phyloP scores from a whole-genome alignment of 2,888 invertebrate genomes.

The Dendrolimus pini region DNA sequence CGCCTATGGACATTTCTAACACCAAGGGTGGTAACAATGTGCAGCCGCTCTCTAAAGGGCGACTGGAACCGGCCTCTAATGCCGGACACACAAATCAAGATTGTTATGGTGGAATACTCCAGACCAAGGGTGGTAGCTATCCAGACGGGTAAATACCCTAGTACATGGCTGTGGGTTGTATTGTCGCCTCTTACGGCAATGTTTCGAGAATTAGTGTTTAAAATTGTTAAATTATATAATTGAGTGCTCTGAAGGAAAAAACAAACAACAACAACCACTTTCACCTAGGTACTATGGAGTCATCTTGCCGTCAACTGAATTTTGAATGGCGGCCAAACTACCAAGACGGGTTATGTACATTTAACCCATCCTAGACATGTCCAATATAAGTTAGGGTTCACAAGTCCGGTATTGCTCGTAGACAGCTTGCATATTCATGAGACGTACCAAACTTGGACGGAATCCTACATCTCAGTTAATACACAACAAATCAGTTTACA shows the following conservation, averaged over 20 bases:
- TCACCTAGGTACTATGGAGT: background rate
- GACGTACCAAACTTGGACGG: slow-evolving; percentile 12
- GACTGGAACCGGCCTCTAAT: no score
- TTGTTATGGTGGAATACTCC: no score
- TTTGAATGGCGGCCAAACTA: background rate
- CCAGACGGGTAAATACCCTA: background rate
- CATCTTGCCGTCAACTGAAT: background rate
- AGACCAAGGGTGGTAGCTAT: background rate
- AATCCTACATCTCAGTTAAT: background rate
- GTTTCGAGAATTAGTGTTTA: no score
- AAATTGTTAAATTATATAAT: no score
- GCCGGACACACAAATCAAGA: no score
- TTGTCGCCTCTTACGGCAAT: background rate
- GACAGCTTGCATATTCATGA: slow-evolving; percentile 36
- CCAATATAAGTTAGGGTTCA: slow-evolving; percentile 34
- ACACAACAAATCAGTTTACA: background rate
- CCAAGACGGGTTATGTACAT: background rate
- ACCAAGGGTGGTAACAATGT: no score
- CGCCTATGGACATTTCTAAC: no score
- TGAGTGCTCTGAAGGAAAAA: no score
- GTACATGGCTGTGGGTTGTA: background rate
- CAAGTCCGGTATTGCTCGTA: slow-evolving; percentile 26
- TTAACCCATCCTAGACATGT: slow-evolving; percentile 18
- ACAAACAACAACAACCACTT: no score
- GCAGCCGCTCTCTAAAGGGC: no score